phyloP scores from a whole-genome alignment of 2,797 vertebrate species.

The Cetoscarus ocellatus region DNA sequence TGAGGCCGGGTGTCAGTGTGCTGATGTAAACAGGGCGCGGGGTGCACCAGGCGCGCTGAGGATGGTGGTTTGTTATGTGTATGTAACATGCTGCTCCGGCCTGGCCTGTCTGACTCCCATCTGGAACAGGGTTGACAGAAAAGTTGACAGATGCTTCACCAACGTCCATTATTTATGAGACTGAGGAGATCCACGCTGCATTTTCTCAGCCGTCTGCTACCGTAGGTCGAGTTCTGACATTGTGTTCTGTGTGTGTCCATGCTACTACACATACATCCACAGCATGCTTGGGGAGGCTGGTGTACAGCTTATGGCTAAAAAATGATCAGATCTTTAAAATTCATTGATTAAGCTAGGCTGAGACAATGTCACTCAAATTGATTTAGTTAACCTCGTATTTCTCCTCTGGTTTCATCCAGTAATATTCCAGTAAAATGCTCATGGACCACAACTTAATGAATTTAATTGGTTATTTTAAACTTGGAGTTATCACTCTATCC shows the following conservation, averaged over 20 bases:
- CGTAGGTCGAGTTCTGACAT: conserved; percentile 66
- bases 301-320: background rate
- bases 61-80: conserved; percentile 68
- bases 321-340: too few species aligned
- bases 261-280: background rate
- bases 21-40: conserved; percentile 67
- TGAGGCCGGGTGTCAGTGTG: conserved; percentile 66
- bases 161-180: conserved; percentile 82
- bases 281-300: conserved; percentile 20
- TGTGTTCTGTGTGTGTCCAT: conserved; percentile 27
- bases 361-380: too few species aligned
- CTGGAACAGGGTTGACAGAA: conserved; percentile 75
- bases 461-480: too few species aligned
- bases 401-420: too few species aligned
- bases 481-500: too few species aligned
- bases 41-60: conserved; percentile 44
- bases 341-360: too few species aligned
- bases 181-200: conserved; percentile 61
- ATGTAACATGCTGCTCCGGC: conserved; percentile 58
- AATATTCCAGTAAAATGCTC: too few species aligned
- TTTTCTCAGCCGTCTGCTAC: conserved; percentile 61
- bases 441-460: too few species aligned
- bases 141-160: conserved; percentile 78
- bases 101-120: conserved; percentile 73
- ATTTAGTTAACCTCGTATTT: too few species aligned